Evolutionary conservation across 2,797 vertebrate genomes (phyloP), one percentile per base, ranked within the genome.

Genomic region (Poecile montanus): DNA sequence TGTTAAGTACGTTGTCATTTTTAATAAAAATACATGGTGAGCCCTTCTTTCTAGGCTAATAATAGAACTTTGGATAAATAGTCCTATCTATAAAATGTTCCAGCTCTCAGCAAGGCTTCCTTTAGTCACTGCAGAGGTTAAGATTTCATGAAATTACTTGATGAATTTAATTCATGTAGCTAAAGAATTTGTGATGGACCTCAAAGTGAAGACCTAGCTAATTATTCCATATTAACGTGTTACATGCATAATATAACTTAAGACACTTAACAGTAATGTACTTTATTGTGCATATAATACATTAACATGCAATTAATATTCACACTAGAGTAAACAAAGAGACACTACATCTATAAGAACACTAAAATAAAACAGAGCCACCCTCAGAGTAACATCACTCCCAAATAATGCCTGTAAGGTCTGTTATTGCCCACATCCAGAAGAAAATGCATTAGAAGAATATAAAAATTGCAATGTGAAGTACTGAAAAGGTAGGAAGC

Each of bases 1-100:
- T 90, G 94, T 96, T 95, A 96, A 97, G 94, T 85, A 96, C 79
- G 2, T 89, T 94, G 93, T 93, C 87, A 92, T 96, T 95, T 93
- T 94, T 96, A 97, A 96, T 95, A 94, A 92, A 95, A 97, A 92
- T 87, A 95, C 88, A 92, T 82, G 47, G 81, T 17, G 47, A 93
- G 72, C 47, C 29, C 61, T 70, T 94, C 74, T 70, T 95, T 53
- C 76, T 36, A n/a, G 40, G 67, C 88, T 91, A 96, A 96, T 95
- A 97, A 96, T 95, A 93, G 92, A 86, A 96, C 70, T 89, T 84
- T 15, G 73, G 72, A 96, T 87, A 96, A 96, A 95, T 85, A 94
- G 88, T 16, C 45, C 51, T 63, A 78, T 89, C 92, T 76, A 14
- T 38, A 85, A 96, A 95, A 82, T 58, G 53, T 85, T 92, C 90